A percentile compares a stretch with the other conserved stretches of the same genome.
Conservation (phyloP, 1,140 invertebrate genomes). For the Anadara kagoshimensis region DNA sequence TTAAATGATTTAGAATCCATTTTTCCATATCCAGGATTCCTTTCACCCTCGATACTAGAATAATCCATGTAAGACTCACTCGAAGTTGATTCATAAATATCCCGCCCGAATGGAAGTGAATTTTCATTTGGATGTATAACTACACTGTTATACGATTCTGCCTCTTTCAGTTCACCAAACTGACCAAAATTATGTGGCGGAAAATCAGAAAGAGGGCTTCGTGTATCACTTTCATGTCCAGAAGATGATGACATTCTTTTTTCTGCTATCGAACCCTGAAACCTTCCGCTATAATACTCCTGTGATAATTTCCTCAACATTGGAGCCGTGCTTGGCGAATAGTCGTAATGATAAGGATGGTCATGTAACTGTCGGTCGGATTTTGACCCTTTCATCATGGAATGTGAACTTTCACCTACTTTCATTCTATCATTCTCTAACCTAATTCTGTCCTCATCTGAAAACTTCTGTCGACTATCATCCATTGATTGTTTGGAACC, state of each 20-base stretch:
- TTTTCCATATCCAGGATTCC: conserved; percentile 3
- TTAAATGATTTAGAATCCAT: conserved; percentile 10
- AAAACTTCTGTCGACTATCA: too few relatives aligned
- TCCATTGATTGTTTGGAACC: too few relatives aligned
- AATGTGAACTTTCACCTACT: too few relatives aligned
- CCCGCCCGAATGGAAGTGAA: conserved; percentile 58
- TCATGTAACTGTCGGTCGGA: too few relatives aligned
- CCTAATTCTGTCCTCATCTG: too few relatives aligned
- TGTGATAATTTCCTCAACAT: conserved; percentile 81
- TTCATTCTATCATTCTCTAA: too few relatives aligned
- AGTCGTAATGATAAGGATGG: conserved; percentile 5
- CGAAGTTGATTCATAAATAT: conserved; percentile 55
- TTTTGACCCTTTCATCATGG: too few relatives aligned
- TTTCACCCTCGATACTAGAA: conserved; percentile 27
- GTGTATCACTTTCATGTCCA: conserved; percentile 50
- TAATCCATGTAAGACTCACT: conserved; percentile 44
- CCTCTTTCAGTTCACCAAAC: conserved; percentile 58
- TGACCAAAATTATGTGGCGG: conserved; percentile 26
- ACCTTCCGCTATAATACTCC: conserved; percentile 59
- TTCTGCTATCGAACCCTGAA: conserved; percentile 37
- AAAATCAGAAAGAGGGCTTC: conserved; percentile 46
- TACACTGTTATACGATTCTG: conserved; percentile 66
- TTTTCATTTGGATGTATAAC: conserved; percentile 61
- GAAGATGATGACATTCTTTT: conserved; percentile 58
- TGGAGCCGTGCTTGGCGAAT: conserved; percentile 74